A percentile compares a stretch with the other conserved stretches of the same genome.
Evolutionary conservation across 2,888 invertebrate species (phyloP).

Genomic region (Microchrysa polita): DNA sequence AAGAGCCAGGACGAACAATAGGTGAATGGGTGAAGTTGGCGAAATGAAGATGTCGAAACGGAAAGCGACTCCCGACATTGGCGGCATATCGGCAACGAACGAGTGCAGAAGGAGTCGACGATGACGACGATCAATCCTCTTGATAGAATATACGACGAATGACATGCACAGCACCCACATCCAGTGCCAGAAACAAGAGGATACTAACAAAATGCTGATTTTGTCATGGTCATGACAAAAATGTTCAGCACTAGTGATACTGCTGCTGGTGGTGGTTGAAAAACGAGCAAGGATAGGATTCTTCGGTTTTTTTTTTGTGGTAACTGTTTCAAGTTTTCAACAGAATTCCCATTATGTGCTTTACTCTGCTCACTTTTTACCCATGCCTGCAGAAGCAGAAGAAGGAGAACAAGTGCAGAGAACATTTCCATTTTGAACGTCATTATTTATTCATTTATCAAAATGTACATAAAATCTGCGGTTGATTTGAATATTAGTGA

Average conservation of each 20-base stretch:
- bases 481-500: too few species aligned
- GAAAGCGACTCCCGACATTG: too few species aligned
- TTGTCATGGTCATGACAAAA: slow-evolving; percentile 32
- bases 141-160: background rate
- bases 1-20: background rate
- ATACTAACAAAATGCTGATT: slow-evolving; percentile 47
- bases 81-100: background rate
- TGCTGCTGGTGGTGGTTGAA: background rate
- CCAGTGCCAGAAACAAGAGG: slow-evolving; percentile 42
- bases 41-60: too few species aligned
- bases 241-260: background rate
- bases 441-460: slow-evolving; percentile 12
- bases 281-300: background rate
- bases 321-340: slow-evolving; percentile 4
- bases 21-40: too few species aligned
- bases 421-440: background rate
- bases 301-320: background rate
- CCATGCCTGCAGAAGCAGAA: too few species aligned
- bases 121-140: slow-evolving; percentile 41
- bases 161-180: too few species aligned
- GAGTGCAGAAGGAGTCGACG: background rate
- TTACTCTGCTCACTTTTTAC: background rate
- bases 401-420: background rate
- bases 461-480: background rate
- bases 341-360: background rate